phyloP scores from a whole-genome alignment of 2,888 invertebrate species.

The Sarcophaga carnaria region DNA sequence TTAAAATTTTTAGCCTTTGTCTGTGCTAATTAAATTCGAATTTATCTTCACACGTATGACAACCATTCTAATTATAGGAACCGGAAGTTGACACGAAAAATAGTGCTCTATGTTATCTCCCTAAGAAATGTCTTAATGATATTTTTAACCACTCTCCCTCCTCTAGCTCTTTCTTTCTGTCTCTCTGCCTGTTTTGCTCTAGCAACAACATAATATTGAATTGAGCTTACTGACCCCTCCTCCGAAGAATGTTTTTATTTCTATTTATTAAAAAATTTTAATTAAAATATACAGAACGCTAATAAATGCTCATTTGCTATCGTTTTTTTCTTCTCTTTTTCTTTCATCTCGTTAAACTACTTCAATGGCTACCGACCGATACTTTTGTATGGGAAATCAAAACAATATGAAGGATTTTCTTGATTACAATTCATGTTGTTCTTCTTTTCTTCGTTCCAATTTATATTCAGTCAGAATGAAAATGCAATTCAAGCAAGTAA shows the following conservation, averaged over 20 bases:
- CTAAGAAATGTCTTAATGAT: no score
- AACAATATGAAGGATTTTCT: background rate
- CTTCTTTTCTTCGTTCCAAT: background rate
- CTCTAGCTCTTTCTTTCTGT: no score
- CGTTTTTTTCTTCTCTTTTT: background rate
- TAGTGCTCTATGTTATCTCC: no score
- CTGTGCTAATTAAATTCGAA: no score
- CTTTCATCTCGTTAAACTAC: background rate
- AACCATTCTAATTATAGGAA: no score
- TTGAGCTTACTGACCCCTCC: no score
- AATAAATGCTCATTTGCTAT: background rate
- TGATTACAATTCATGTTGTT: background rate
- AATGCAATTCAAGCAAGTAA: background rate
- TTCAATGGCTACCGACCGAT: no score
- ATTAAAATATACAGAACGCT: slow-evolving; percentile 6
- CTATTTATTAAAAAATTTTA: background rate
- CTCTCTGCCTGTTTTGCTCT: background rate
- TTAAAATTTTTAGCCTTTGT: no score
- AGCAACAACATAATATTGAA: no score
- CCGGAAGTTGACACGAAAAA: no score
- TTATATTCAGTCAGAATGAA: background rate
- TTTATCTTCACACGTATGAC: no score
- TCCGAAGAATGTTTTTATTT: background rate
- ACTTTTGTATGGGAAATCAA: background rate
- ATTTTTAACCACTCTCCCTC: no score